Evolutionary conservation across 2,113 vertebrate species (phyloP).

Genomic region (Pseudolaguvia tuberculata): DNA sequence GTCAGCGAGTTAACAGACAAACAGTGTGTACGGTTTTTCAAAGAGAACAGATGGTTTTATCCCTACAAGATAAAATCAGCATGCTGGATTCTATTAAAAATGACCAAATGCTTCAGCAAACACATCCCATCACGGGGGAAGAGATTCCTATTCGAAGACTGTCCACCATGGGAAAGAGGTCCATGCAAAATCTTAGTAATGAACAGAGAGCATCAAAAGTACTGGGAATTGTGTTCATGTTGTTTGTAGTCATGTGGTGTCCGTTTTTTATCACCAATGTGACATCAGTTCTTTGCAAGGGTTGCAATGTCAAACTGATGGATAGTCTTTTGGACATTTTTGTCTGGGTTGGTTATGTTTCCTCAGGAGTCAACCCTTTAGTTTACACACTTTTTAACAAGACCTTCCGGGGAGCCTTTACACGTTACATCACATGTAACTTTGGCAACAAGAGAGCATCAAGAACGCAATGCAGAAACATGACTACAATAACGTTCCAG

Average conservation of each 20-base stretch:
- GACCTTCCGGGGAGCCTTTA: slow-evolving; percentile 90
- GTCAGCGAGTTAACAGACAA: slow-evolving; percentile 73
- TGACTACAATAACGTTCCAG: slow-evolving; percentile 75
- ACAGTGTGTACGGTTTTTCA: slow-evolving; percentile 82
- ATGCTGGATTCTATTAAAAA: slow-evolving; percentile 69
- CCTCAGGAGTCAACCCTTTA: slow-evolving; percentile 93
- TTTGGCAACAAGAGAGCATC: slow-evolving; percentile 66
- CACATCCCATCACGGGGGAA: slow-evolving; percentile 44
- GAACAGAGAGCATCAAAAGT: slow-evolving; percentile 96
- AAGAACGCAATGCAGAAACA: slow-evolving; percentile 63
- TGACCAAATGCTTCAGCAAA: slow-evolving; percentile 54
- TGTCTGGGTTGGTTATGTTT: slow-evolving; percentile 95
- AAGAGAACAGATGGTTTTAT: slow-evolving; percentile 63
- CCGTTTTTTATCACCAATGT: slow-evolving; percentile 97
- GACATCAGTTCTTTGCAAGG: slow-evolving; percentile 82
- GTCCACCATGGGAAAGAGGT: slow-evolving; percentile 85
- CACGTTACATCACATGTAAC: slow-evolving; percentile 89
- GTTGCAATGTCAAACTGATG: slow-evolving; percentile 73
- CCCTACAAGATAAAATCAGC: slow-evolving; percentile 72
- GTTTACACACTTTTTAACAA: slow-evolving; percentile 98
- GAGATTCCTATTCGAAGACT: slow-evolving; percentile 71
- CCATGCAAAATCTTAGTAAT: slow-evolving; percentile 88
- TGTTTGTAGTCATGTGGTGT: slow-evolving; percentile 98
- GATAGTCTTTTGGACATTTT: slow-evolving; percentile 88
- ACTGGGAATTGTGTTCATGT: slow-evolving; percentile 90